Conservation (phyloP, 2,797 vertebrate genomes). For the Menidia menidia region DNA sequence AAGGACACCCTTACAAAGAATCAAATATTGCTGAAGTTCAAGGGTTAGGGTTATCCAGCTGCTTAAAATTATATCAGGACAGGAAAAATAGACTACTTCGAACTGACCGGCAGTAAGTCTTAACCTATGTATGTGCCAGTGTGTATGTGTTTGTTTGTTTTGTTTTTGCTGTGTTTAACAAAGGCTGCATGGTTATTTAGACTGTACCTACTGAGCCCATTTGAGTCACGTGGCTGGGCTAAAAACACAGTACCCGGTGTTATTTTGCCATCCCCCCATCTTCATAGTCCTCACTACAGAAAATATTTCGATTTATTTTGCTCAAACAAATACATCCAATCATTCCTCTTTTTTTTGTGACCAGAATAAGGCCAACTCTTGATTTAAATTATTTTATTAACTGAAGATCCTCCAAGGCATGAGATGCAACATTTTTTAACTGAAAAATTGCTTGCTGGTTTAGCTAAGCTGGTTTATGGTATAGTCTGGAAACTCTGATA, state of each 20-base stretch:
- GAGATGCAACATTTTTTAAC: conserved; percentile 69
- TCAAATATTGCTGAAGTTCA: not conserved
- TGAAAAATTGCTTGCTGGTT: conserved; percentile 56
- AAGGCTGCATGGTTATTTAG: not conserved
- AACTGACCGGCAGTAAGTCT: not conserved
- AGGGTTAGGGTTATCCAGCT: not conserved
- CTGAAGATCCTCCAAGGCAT: conserved; percentile 66
- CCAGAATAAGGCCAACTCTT: conserved; percentile 56
- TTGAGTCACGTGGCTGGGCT: conserved; percentile 7
- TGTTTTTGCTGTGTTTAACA: no score
- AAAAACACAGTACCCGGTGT: conserved; percentile 13
- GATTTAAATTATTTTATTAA: conserved; percentile 80
- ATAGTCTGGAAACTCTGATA: conserved; percentile 72
- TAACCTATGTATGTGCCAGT: not conserved
- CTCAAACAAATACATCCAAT: conserved; percentile 67
- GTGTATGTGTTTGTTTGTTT: no score
- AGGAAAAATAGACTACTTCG: not conserved
- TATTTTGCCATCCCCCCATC: conserved; percentile 37
- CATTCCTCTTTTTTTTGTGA: conserved; percentile 67
- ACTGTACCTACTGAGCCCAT: not conserved
- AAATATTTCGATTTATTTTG: conserved; percentile 65
- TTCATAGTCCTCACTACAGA: conserved; percentile 52
- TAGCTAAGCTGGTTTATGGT: conserved; percentile 50
- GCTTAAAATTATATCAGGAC: not conserved
- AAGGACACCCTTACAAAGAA: not conserved